A percentile compares a stretch with the other conserved stretches of the same genome.
phyloP scores from a whole-genome alignment of 2,888 invertebrate species.

The Ochropleura leucogaster region DNA sequence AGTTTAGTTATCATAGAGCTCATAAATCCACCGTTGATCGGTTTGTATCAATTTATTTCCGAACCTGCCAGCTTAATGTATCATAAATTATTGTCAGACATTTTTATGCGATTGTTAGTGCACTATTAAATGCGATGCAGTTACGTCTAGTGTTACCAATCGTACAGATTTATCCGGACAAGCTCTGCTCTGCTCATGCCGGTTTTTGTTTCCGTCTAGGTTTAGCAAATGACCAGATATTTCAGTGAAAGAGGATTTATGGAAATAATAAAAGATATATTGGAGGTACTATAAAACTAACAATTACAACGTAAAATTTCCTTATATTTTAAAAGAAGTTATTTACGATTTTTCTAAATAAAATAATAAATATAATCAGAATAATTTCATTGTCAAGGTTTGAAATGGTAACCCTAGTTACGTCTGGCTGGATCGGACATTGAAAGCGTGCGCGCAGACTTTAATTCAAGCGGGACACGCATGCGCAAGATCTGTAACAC shows the following conservation, averaged over 20 bases:
- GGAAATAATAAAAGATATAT: background rate
- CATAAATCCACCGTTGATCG: constrained; percentile 54
- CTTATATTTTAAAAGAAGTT: background rate
- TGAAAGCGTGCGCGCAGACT: constrained; percentile 66
- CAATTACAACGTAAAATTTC: background rate
- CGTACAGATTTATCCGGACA: background rate
- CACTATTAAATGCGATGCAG: constrained; percentile 58
- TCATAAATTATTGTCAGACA: constrained; percentile 52
- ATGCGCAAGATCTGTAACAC: constrained; percentile 66
- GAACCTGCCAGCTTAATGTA: constrained; percentile 36
- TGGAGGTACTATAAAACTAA: no score
- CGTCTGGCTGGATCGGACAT: constrained; percentile 61
- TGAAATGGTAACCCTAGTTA: constrained; percentile 47
- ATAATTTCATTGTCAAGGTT: background rate
- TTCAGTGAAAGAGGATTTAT: background rate
- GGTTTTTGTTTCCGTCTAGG: background rate
- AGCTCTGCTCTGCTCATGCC: background rate
- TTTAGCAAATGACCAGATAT: background rate
- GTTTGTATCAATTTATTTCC: constrained; percentile 42
- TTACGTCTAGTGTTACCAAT: constrained; percentile 56
- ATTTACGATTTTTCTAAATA: background rate
- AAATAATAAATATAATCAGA: background rate
- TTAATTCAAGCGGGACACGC: constrained; percentile 61
- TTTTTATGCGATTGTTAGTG: constrained; percentile 64
- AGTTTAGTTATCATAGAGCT: constrained; percentile 30